Conservation (phyloP, 2,888 invertebrate species). For the Rotaria macrura region DNA sequence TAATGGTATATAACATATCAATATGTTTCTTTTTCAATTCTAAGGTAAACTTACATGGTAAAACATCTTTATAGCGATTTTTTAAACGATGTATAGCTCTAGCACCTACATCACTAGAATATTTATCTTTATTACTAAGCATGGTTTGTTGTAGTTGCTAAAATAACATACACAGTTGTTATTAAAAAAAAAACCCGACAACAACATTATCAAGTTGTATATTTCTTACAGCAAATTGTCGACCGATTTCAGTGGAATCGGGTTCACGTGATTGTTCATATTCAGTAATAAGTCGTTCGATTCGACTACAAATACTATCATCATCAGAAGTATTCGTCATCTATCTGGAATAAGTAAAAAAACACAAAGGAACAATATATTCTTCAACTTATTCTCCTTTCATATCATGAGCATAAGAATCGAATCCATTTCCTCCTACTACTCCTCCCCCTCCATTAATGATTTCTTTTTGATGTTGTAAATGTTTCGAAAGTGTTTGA, state of each 20-base stretch:
- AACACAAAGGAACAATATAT: not conserved
- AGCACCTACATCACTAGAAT: conserved; percentile 19
- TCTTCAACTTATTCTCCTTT: not conserved
- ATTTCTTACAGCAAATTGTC: conserved; percentile 6
- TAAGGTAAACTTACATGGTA: conserved; percentile 31
- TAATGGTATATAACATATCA: too few relatives aligned
- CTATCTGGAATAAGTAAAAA: not conserved
- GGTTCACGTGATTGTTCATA: not conserved
- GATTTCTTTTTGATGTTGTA: not conserved
- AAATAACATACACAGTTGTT: not conserved
- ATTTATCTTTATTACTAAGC: not conserved
- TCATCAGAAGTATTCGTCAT: not conserved
- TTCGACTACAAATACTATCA: not conserved
- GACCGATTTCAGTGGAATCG: not conserved
- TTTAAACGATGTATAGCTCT: conserved; percentile 23
- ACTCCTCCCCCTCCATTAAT: not conserved
- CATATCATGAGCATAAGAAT: not conserved
- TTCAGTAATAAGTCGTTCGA: not conserved
- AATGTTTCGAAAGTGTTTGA: not conserved
- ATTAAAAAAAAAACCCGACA: too few relatives aligned
- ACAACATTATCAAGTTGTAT: too few relatives aligned
- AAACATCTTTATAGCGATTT: conserved; percentile 31
- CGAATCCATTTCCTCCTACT: not conserved
- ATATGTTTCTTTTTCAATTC: not conserved
- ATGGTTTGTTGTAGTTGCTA: not conserved